Conservation (phyloP, 1,140 invertebrate species). For the Drosophila ananassae region DNA sequence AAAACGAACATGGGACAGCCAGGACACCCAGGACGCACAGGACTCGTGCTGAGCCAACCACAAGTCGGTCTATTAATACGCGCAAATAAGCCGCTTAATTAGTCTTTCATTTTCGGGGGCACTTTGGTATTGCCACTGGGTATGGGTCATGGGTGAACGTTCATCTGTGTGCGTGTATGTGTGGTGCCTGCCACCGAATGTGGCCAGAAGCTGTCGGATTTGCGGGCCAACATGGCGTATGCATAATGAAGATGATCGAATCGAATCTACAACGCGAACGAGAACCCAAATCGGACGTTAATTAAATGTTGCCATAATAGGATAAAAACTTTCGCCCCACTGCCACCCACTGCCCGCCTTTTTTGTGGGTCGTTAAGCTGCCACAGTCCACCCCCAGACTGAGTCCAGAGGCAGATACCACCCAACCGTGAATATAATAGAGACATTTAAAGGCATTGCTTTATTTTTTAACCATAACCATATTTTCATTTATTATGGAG, state of each 20-base stretch:
- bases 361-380: slow-evolving; percentile 24
- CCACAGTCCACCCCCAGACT: not conserved
- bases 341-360: not conserved
- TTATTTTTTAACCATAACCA: slow-evolving; percentile 75
- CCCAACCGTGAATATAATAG: slow-evolving; percentile 9
- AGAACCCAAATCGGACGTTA: slow-evolving; percentile 62
- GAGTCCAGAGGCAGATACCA: not conserved
- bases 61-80: slow-evolving; percentile 79
- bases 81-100: slow-evolving; percentile 81
- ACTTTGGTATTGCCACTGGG: not conserved
- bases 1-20: not conserved
- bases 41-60: slow-evolving; percentile 45
- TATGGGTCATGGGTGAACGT: not conserved
- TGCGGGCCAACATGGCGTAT: slow-evolving; percentile 59
- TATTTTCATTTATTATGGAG: slow-evolving; percentile 76
- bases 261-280: slow-evolving; percentile 31
- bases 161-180: slow-evolving; percentile 7
- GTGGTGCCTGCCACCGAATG: slow-evolving; percentile 46
- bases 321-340: slow-evolving; percentile 55
- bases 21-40: slow-evolving; percentile 9
- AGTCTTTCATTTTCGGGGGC: slow-evolving; percentile 73
- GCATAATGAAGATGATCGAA: slow-evolving; percentile 76
- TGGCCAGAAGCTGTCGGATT: slow-evolving; percentile 76
- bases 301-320: slow-evolving; percentile 77
- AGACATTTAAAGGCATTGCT: slow-evolving; percentile 2